Base-by-base conservation (phyloP, 2,888 invertebrate genomes). In the Busseola fusca region DNA sequence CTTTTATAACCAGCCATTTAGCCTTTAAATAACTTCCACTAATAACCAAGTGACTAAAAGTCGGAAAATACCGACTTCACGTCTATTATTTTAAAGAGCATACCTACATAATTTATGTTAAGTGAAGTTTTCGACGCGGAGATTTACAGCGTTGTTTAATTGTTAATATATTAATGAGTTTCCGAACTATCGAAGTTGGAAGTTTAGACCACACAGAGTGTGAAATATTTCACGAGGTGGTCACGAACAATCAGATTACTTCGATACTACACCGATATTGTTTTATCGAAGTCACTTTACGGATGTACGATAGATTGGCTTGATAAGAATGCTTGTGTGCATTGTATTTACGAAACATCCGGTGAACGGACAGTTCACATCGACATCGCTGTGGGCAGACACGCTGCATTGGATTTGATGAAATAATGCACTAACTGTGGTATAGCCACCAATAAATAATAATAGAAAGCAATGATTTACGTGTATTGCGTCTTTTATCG, bases 181-280 rank as follows among this genome's bases (percentile, higher is more conserved):
- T 71, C 74, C 74, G 56, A 81, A 82, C 74, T 76, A 76, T 82
- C 68, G 69, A 70, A 37, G 66, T 68, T 62, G 40, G 37, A 72
- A 80, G 64, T 69, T 52, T 34, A 50, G 85, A 85, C 85, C 91
- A 91, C 91, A 90, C 86, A 82, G 83, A 84, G 84, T 86, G 83
- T 84, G 78, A 81, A 85, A 85, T 86, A 83, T 91, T 89, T 87
- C 87, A 86, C 84, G 87, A 87, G 77, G 73, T 74, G 84, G 82
- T 87, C 89, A 88, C 87, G 88, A 89, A 83, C 80, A 84, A 78
- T 79, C 84, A 69, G 80, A 84, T 83, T 79, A 82, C 66, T 79
- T 56, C 30, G 79, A 85, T 86, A 82, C 79, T 82, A 85, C 86
- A 82, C 84, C 80, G 85, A 88, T 84, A 86, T 85, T 86, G 84